Percentiles rank a stretch among this genome's conserved stretches.
These are phyloP conservation scores for Macaria notata DNA, from an alignment of 2,888 invertebrate species.

Conservation along the genomic window DNA sequence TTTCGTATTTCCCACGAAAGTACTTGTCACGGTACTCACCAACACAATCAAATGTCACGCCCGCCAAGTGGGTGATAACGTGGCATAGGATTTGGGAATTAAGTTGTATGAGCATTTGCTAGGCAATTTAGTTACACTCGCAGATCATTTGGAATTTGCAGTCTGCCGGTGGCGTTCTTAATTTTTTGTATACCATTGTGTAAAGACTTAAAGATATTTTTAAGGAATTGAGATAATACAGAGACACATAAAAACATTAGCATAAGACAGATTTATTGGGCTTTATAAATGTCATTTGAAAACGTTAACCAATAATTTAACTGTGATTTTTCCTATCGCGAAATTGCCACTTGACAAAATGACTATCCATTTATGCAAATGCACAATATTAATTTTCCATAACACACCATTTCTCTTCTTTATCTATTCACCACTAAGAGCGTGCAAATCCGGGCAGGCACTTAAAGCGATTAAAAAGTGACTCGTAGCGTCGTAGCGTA, in stretches of 20 bases:
- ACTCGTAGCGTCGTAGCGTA: conserved; percentile 40
- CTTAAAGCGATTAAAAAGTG: conserved; percentile 77
- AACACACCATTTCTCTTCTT: conserved; percentile 52
- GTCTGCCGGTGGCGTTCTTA: too few species aligned
- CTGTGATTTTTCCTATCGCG: background rate
- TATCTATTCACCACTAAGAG: conserved; percentile 65
- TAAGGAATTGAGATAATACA: too few species aligned
- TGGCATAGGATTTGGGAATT: too few species aligned
- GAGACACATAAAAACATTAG: too few species aligned
- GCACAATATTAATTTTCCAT: conserved; percentile 31
- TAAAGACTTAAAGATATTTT: too few species aligned
- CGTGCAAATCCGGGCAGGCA: conserved; percentile 70
- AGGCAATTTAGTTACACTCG: too few species aligned
- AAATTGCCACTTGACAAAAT: conserved; percentile 16
- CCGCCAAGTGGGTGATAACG: background rate
- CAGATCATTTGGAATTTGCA: too few species aligned
- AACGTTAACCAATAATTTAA: too few species aligned
- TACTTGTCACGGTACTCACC: conserved; percentile 11
- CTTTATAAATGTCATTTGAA: too few species aligned
- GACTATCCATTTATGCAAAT: conserved; percentile 19
- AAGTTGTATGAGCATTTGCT: too few species aligned
- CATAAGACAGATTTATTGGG: too few species aligned
- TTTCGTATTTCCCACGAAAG: conserved; percentile 12
- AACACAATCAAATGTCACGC: conserved; percentile 15
- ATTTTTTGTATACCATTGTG: too few species aligned